Conservation (phyloP, 2,888 invertebrate genomes). For the Monopis laevigella region DNA sequence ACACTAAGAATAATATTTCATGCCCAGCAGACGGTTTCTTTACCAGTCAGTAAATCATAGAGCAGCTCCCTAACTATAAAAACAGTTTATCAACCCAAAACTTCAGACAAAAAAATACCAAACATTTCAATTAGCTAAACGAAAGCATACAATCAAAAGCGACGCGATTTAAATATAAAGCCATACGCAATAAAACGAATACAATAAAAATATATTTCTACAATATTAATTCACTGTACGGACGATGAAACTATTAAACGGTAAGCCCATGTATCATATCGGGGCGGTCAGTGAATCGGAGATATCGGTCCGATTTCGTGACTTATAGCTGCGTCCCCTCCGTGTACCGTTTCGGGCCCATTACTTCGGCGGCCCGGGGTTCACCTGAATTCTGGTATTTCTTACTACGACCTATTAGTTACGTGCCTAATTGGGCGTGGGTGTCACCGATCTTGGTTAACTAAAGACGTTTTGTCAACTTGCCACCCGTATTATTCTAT, state of each 20-base stretch:
- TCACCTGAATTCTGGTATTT: conserved; percentile 42
- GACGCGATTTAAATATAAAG: too few species aligned
- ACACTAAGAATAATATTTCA: too few species aligned
- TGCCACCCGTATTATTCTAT: conserved; percentile 3
- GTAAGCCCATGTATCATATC: conserved; percentile 61
- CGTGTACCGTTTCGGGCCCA: conserved; percentile 31
- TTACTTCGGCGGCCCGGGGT: conserved; percentile 29
- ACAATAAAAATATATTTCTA: conserved; percentile 36
- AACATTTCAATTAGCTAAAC: too few species aligned
- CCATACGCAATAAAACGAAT: too few species aligned
- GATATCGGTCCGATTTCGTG: conserved; percentile 51
- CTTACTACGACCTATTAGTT: conserved; percentile 48
- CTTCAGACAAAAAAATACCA: too few species aligned
- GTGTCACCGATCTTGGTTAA: conserved; percentile 37
- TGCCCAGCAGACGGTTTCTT: too few species aligned
- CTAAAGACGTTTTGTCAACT: conserved; percentile 28
- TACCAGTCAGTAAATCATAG: too few species aligned
- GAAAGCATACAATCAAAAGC: too few species aligned
- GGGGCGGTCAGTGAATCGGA: conserved; percentile 61
- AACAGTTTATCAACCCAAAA: too few species aligned
- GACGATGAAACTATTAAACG: conserved; percentile 60
- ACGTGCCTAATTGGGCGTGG: conserved; percentile 69
- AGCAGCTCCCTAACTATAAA: too few species aligned
- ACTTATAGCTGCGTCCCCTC: conserved; percentile 53
- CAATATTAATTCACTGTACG: conserved; percentile 50